Evolutionary conservation across 1,140 invertebrate species (phyloP).

Genomic region (Leptinotarsa lineolata): DNA sequence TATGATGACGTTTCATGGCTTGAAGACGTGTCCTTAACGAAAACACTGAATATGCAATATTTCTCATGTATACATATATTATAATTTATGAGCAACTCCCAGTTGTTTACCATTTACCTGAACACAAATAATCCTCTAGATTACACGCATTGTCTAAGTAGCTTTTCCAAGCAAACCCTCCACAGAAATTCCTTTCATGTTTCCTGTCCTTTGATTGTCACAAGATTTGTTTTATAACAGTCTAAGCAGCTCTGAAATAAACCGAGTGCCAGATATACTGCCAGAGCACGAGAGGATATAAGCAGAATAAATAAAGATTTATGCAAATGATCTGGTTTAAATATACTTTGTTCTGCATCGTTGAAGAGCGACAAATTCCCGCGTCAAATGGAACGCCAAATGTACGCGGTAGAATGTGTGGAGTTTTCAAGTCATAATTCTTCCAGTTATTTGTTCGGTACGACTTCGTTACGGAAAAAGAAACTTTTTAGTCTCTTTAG

Average conservation of each 20-base stretch:
- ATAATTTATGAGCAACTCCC: too few relatives aligned
- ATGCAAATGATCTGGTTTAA: slow-evolving; percentile 13
- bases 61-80: too few relatives aligned
- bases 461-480: too few relatives aligned
- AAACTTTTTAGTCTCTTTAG: too few relatives aligned
- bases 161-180: too few relatives aligned
- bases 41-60: too few relatives aligned
- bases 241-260: slow-evolving; percentile 4
- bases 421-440: slow-evolving; percentile 7
- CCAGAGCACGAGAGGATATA: slow-evolving; percentile 2
- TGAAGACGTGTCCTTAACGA: too few relatives aligned
- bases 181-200: slow-evolving; percentile 10
- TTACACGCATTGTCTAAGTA: too few relatives aligned
- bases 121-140: too few relatives aligned
- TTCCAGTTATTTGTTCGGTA: neutral
- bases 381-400: slow-evolving; percentile 11
- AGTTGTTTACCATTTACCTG: too few relatives aligned
- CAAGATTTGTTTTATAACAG: slow-evolving; percentile 3
- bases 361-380: slow-evolving; percentile 13
- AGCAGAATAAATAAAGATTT: slow-evolving; percentile 15
- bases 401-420: slow-evolving; percentile 6
- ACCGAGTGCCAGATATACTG: neutral
- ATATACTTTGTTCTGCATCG: slow-evolving; percentile 21
- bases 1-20: too few relatives aligned
- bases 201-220: slow-evolving; percentile 9